phyloP scores from a whole-genome alignment of 2,797 vertebrate species.

The Sebastes taczanowskii region DNA sequence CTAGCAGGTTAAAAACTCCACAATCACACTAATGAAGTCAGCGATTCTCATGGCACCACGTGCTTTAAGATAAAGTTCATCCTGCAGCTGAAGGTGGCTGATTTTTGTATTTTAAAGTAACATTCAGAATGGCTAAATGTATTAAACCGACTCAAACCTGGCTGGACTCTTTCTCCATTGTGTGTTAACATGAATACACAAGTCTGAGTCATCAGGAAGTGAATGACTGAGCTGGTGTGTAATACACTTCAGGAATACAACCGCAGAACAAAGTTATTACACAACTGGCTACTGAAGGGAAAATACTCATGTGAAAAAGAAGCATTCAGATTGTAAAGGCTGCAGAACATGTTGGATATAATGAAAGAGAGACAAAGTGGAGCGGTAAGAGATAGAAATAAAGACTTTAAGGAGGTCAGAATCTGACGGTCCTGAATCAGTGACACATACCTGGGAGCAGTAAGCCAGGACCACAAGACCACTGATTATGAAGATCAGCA shows the following conservation, averaged over 20 bases:
- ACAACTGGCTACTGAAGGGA: not conserved
- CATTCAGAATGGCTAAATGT: not conserved
- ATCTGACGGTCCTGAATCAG: not conserved
- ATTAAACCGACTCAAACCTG: not conserved
- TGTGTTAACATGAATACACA: not conserved
- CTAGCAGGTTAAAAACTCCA: too few relatives aligned
- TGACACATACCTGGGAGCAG: slow-evolving; percentile 87
- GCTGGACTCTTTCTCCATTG: not conserved
- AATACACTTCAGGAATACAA: not conserved
- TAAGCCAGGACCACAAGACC: slow-evolving; percentile 95
- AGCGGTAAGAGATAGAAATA: not conserved
- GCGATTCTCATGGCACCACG: not conserved
- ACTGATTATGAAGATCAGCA: slow-evolving; percentile 95
- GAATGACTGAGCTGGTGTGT: slow-evolving; percentile 25
- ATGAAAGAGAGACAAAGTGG: not conserved
- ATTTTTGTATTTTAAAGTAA: not conserved
- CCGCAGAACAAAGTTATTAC: slow-evolving; percentile 4
- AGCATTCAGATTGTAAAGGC: not conserved
- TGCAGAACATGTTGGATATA: not conserved
- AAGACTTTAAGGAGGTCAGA: not conserved
- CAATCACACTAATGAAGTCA: not conserved
- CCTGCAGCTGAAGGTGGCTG: not conserved
- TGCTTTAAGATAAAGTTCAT: not conserved
- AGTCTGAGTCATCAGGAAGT: slow-evolving; percentile 45
- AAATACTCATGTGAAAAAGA: not conserved